Evolutionary conservation across 2,113 vertebrate species (phyloP).

Genomic region (Labeo rohita): DNA sequence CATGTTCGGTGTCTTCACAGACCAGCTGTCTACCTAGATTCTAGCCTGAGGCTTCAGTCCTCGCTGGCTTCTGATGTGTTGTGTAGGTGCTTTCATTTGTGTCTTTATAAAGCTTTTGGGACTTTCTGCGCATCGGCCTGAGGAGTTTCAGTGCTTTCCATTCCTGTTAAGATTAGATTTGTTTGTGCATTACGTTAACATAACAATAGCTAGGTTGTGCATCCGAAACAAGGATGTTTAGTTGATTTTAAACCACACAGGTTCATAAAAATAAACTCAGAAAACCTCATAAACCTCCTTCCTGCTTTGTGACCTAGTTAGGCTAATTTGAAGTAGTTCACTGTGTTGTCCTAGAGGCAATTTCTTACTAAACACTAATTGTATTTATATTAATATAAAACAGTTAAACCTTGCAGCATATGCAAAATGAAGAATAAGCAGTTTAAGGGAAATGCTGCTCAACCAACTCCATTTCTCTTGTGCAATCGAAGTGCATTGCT

Average conservation of each 20-base stretch:
- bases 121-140: background rate
- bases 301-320: conserved; percentile 7
- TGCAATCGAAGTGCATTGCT: background rate
- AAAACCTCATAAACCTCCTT: background rate
- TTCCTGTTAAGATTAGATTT: conserved; percentile 3
- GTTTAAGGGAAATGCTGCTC: background rate
- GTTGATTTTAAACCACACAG: background rate
- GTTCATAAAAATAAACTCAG: background rate
- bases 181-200: background rate
- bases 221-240: background rate
- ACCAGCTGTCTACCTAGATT: background rate
- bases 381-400: background rate
- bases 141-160: conserved; percentile 15
- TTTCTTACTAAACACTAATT: background rate
- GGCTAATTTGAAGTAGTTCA: background rate
- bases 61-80: background rate
- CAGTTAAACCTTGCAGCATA: background rate
- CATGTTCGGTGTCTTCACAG: background rate
- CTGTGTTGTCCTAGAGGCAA: conserved; percentile 6
- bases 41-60: background rate
- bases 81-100: background rate
- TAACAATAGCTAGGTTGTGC: background rate
- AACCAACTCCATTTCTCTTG: background rate
- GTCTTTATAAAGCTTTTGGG: background rate
- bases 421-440: background rate